A percentile compares a stretch with the other conserved stretches of the same genome.
Conservation (phyloP, 2,797 vertebrate genomes). For the Pristis pectinata region DNA sequence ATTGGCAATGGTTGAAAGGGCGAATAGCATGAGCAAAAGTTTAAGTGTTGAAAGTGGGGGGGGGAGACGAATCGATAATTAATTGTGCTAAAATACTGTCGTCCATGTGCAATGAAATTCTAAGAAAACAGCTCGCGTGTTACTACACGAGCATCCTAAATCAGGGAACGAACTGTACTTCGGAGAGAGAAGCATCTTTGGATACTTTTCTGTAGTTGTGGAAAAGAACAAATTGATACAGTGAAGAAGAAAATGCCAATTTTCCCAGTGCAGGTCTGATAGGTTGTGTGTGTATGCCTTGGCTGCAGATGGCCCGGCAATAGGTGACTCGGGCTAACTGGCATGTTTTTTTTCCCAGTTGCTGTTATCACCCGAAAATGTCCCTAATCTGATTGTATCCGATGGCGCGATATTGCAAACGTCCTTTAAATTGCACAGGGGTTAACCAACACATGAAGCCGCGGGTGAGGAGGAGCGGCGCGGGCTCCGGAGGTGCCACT, state of each 20-base stretch:
- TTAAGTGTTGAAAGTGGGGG: not conserved
- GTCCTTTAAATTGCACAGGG: no score
- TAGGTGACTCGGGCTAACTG: not conserved
- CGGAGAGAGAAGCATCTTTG: no score
- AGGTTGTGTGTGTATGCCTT: not conserved
- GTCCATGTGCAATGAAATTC: not conserved
- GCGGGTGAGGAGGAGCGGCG: not conserved
- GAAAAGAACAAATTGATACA: not conserved
- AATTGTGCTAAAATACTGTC: not conserved
- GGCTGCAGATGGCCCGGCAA: no score
- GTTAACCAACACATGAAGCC: no score
- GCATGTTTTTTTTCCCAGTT: not conserved
- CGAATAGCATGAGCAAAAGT: not conserved
- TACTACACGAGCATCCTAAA: no score
- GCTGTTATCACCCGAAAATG: not conserved
- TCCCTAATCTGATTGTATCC: not conserved
- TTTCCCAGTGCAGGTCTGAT: not conserved
- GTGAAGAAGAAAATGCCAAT: not conserved
- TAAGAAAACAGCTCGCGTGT: not conserved
- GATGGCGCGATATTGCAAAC: not conserved
- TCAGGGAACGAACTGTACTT: not conserved
- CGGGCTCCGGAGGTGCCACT: slow-evolving; percentile 49
- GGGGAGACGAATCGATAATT: no score
- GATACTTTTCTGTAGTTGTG: no score
- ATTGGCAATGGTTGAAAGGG: not conserved